Conservation (phyloP, 2,888 invertebrate species). For the Morpho deidamia region DNA sequence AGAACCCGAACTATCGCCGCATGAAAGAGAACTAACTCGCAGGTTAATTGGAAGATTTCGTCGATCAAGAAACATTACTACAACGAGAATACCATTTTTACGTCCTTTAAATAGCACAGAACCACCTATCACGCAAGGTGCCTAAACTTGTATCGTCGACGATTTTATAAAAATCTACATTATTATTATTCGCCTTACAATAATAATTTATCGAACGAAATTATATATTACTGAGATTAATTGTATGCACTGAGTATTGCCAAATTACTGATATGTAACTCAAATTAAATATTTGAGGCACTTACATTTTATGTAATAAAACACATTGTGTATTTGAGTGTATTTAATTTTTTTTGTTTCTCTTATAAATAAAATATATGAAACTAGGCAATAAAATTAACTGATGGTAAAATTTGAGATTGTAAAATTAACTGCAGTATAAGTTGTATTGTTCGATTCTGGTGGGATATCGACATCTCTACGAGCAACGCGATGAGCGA, state of each 20-base stretch:
- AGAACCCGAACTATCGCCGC: conserved; percentile 48
- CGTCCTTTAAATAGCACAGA: conserved; percentile 40
- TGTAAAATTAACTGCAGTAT: neutral
- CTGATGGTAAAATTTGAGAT: conserved; percentile 8
- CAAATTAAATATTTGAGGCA: too few species aligned
- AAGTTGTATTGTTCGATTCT: conserved; percentile 16
- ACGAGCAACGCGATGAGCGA: conserved; percentile 41
- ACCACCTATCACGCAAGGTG: conserved; percentile 12
- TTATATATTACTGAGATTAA: too few species aligned
- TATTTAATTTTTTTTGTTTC: conserved; percentile 6
- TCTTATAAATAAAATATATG: conserved; percentile 1
- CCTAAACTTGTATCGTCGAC: too few species aligned
- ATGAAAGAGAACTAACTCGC: conserved; percentile 54
- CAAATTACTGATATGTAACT: too few species aligned
- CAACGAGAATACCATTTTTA: conserved; percentile 41
- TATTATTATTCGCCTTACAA: too few species aligned
- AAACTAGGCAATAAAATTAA: neutral
- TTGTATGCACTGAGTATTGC: too few species aligned
- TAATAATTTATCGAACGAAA: too few species aligned
- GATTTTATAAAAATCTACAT: too few species aligned
- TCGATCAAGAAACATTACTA: conserved; percentile 46
- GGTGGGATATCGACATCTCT: conserved; percentile 36
- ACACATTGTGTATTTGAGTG: neutral
- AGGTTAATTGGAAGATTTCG: conserved; percentile 58
- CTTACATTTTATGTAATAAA: neutral